Percentiles rank a stretch among this genome's conserved stretches.
These are phyloP conservation scores for Globia sparganii DNA, from an alignment of 2,888 invertebrate genomes.

Conservation along the genomic window DNA sequence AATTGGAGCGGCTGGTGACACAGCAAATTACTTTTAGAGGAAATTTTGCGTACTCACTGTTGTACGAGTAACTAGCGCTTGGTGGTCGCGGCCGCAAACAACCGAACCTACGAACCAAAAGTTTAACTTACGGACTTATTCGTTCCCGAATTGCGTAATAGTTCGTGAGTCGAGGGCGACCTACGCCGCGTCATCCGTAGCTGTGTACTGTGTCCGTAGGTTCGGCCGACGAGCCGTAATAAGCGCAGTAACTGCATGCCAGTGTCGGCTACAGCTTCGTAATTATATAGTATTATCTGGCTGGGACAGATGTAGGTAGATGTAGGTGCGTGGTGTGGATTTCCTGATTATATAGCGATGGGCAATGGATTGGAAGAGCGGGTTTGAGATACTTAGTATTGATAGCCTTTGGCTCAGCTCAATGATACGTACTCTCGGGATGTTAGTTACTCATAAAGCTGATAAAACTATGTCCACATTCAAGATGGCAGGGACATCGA, in stretches of 20 bases:
- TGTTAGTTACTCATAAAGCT: slow-evolving; percentile 4
- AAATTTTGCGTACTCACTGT: slow-evolving; percentile 83
- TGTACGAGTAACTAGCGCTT: slow-evolving; percentile 83
- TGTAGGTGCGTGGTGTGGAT: slow-evolving; percentile 37
- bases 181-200: slow-evolving; percentile 27
- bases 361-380: slow-evolving; percentile 52
- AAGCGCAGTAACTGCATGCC: slow-evolving; percentile 49
- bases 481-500: too few species aligned
- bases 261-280: slow-evolving; percentile 13
- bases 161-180: slow-evolving; percentile 37
- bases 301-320: neutral
- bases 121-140: slow-evolving; percentile 80
- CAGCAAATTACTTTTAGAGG: slow-evolving; percentile 86
- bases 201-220: neutral
- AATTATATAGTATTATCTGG: slow-evolving; percentile 48
- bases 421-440: neutral
- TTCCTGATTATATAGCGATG: slow-evolving; percentile 48
- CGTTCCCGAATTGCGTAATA: slow-evolving; percentile 75
- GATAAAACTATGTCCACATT: neutral
- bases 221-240: slow-evolving; percentile 32
- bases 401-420: slow-evolving; percentile 22
- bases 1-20: slow-evolving; percentile 80
- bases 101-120: slow-evolving; percentile 81
- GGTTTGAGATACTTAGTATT: slow-evolving; percentile 37
- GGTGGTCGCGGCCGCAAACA: slow-evolving; percentile 78